Evolutionary conservation across 2,797 vertebrate species (phyloP).

Genomic region (Coendou prehensilis): DNA sequence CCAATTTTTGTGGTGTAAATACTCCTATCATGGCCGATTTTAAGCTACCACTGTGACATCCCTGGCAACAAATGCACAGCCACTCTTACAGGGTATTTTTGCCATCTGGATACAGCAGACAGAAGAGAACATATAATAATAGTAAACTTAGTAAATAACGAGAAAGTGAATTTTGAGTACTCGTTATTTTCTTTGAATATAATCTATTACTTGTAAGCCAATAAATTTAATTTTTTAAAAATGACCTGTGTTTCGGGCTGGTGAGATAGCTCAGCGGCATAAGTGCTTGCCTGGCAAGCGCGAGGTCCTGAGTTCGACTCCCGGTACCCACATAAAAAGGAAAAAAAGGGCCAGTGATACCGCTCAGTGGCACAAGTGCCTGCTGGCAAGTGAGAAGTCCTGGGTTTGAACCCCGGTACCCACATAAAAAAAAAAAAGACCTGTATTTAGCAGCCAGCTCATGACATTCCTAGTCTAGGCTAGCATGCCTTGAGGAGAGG

Average conservation of each 20-base stretch:
- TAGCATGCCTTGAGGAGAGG: not conserved
- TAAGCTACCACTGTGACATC: fast-evolving
- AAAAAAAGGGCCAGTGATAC: no score
- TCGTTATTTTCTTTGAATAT: not conserved
- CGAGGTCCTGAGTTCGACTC: no score
- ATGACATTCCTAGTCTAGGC: not conserved
- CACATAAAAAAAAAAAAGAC: no score
- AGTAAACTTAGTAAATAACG: not conserved
- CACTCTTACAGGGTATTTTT: not conserved
- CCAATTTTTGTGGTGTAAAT: not conserved
- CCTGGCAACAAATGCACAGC: not conserved
- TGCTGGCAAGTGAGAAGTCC: no score
- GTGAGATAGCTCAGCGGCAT: no score
- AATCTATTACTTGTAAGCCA: constrained; percentile 9
- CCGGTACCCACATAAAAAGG: no score
- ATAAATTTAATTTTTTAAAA: not conserved
- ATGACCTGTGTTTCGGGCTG: not conserved
- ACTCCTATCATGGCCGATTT: not conserved
- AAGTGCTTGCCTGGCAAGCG: no score
- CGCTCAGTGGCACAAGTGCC: no score
- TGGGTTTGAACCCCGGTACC: no score
- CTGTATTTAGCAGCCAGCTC: not conserved
- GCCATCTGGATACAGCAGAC: fast-evolving
- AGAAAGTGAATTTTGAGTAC: constrained; percentile 27
- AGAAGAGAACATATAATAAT: not conserved